Conservation (phyloP, 2,797 vertebrate genomes). For the Oreochromis mossambicus region DNA sequence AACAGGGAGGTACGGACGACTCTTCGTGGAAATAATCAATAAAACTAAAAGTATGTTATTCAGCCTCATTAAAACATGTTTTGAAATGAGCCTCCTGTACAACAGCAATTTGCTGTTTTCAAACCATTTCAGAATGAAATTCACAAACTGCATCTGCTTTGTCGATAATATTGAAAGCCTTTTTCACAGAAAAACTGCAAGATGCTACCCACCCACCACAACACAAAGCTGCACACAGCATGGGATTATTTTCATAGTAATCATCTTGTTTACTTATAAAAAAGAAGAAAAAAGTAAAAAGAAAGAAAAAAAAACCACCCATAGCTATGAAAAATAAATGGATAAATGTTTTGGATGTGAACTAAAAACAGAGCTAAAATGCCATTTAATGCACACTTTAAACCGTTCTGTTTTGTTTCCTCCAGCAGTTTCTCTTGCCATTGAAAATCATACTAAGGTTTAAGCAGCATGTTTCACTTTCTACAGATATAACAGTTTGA, state of each 20-base stretch:
- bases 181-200: not conserved
- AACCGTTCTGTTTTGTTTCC: not conserved
- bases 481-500: not conserved
- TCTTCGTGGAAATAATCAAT: not conserved
- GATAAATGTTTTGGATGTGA: not conserved
- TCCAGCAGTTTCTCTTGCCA: not conserved
- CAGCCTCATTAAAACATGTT: not conserved
- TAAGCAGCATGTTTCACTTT: not conserved
- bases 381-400: not conserved
- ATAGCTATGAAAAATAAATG: not conserved
- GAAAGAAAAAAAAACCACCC: fast-evolving
- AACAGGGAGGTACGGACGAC: not conserved
- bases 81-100: not conserved
- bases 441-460: not conserved
- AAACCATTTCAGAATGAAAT: not conserved
- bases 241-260: not conserved
- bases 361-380: not conserved
- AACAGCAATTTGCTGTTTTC: not conserved
- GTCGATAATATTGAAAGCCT: not conserved
- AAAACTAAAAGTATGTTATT: not conserved
- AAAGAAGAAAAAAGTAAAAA: not conserved
- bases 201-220: not conserved
- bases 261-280: not conserved
- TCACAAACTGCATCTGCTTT: not conserved
- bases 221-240: not conserved